A percentile compares a stretch with the other conserved stretches of the same genome.
phyloP scores from a whole-genome alignment of 2,113 vertebrate genomes.

The western clawed frog (Xenopus tropicalis) region DNA sequence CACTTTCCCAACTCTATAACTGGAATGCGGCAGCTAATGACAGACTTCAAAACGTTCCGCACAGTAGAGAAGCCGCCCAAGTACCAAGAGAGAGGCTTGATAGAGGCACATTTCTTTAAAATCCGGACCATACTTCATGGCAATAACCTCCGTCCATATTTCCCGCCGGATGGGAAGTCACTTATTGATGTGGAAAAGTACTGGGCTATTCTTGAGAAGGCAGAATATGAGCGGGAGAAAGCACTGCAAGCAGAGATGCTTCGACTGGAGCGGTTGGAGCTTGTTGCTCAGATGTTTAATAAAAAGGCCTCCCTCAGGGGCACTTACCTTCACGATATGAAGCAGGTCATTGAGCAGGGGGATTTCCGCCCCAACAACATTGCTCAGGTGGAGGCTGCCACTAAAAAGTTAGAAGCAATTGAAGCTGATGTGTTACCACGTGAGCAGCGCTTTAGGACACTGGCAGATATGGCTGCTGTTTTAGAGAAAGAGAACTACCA shows the following conservation, averaged over 20 bases:
- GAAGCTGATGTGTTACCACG: constrained; percentile 73
- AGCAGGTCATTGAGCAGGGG: constrained; percentile 67
- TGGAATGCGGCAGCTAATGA: constrained; percentile 74
- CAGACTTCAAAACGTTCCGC: constrained; percentile 77
- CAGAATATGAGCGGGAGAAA: constrained; percentile 64
- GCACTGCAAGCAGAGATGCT: constrained; percentile 72
- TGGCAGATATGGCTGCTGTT: constrained; percentile 66
- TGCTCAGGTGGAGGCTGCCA: constrained; percentile 64
- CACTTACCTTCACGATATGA: constrained; percentile 73
- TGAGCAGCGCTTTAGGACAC: constrained; percentile 72
- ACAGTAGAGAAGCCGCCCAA: constrained; percentile 82
- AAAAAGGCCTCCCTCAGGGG: constrained; percentile 79
- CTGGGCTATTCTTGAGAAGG: constrained; percentile 74
- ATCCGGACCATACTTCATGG: constrained; percentile 75
- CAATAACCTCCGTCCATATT: constrained; percentile 74
- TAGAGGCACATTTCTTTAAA: constrained; percentile 81
- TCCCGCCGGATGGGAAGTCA: constrained; percentile 67
- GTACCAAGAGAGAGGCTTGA: constrained; percentile 78
- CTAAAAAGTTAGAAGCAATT: constrained; percentile 76
- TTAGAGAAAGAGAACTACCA: constrained; percentile 79
- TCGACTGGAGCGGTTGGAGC: constrained; percentile 78
- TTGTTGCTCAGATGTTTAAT: constrained; percentile 74
- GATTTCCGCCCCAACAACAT: constrained; percentile 56
- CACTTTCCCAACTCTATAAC: constrained; percentile 78
- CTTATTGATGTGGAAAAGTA: constrained; percentile 73